These are phyloP conservation scores for Macroglossus sobrinus DNA, from an alignment of 2,113 vertebrate species.

Conservation along the genomic window DNA sequence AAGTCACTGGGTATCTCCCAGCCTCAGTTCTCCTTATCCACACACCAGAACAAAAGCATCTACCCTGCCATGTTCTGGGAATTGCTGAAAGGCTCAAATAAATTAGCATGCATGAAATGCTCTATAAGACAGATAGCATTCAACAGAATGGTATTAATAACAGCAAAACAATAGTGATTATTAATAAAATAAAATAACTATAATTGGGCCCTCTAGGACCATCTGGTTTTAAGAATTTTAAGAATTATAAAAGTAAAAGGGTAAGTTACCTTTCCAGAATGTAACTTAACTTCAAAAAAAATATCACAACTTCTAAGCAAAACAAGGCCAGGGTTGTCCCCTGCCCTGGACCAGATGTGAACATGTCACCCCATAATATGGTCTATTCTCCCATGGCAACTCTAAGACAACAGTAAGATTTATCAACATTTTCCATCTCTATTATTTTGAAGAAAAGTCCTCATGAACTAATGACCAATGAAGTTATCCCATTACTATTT, in stretches of 20 bases:
- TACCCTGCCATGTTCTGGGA: not conserved
- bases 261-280: not conserved
- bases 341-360: not conserved
- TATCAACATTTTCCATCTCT: not conserved
- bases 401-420: not conserved
- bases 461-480: not conserved
- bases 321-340: not conserved
- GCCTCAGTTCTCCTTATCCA: not conserved
- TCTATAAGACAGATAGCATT: not conserved
- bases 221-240: not conserved
- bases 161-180: not conserved
- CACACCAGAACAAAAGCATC: not conserved
- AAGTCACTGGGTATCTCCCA: not conserved
- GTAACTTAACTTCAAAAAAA: not conserved
- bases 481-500: constrained; percentile 10
- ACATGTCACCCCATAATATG: not conserved
- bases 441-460: not conserved
- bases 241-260: constrained; percentile 25
- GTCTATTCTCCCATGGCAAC: not conserved
- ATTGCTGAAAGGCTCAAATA: constrained; percentile 9
- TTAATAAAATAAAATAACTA: not conserved
- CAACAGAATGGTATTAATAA: not conserved
- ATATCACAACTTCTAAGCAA: not conserved
- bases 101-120: not conserved
- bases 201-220: not conserved